phyloP scores from a whole-genome alignment of 2,888 invertebrate genomes.

The Bimastos eiseni region DNA sequence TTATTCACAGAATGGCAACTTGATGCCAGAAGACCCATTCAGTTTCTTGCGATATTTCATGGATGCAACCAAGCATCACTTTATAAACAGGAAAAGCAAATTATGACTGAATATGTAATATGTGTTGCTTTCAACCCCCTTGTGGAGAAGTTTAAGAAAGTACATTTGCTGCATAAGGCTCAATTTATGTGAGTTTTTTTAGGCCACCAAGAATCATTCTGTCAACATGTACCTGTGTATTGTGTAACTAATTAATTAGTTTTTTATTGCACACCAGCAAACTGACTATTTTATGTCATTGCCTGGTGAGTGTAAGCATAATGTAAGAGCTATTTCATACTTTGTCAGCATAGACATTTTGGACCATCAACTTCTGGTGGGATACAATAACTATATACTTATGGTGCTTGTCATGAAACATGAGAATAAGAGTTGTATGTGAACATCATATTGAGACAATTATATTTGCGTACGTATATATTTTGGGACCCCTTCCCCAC shows the following conservation, averaged over 20 bases:
- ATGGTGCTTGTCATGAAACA: too few species aligned
- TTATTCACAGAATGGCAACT: neutral
- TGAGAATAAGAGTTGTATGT: too few species aligned
- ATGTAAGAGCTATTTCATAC: neutral
- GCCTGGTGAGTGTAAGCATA: neutral
- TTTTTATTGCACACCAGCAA: neutral
- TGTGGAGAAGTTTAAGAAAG: neutral
- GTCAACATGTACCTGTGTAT: neutral
- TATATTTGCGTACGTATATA: too few species aligned
- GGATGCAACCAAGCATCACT: neutral
- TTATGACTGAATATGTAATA: neutral
- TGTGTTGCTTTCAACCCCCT: neutral
- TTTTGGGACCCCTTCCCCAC: too few species aligned
- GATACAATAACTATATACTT: too few species aligned
- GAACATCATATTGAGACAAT: too few species aligned
- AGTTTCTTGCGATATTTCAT: neutral
- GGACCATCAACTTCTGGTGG: too few species aligned
- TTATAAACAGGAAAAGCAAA: neutral
- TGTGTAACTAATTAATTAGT: neutral
- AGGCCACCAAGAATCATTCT: neutral
- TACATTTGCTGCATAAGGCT: neutral
- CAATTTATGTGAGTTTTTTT: neutral
- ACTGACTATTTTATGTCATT: neutral
- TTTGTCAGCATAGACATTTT: too few species aligned
- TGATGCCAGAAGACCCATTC: conserved; percentile 30